phyloP scores from a whole-genome alignment of 2,113 vertebrate species.

The Callipepla squamata region DNA sequence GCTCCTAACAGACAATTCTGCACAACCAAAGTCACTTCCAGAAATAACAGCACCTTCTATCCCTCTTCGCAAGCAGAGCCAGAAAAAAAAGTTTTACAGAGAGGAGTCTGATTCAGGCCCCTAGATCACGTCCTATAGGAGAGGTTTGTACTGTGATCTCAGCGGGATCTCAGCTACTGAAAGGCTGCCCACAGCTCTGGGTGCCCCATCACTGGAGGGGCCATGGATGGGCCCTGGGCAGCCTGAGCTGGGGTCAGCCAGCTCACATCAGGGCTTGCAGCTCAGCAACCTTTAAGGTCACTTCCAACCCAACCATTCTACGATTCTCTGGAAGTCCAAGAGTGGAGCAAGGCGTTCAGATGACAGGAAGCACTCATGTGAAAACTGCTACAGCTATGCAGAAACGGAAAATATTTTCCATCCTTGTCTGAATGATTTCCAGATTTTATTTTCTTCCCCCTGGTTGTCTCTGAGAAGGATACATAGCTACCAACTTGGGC shows the following conservation, averaged over 20 bases:
- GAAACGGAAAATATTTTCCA: slow-evolving; percentile 50
- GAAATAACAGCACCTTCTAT: slow-evolving; percentile 42
- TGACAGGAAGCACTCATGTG: slow-evolving; percentile 26
- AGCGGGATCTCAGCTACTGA: background rate
- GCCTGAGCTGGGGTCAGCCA: too few relatives aligned
- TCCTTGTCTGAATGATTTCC: slow-evolving; percentile 10
- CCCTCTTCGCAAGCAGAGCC: background rate
- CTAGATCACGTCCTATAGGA: background rate
- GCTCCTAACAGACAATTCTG: background rate
- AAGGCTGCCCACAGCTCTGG: too few relatives aligned
- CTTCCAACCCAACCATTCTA: too few relatives aligned
- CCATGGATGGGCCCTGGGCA: too few relatives aligned
- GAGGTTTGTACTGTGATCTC: background rate
- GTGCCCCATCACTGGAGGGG: too few relatives aligned
- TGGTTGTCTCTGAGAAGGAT: background rate
- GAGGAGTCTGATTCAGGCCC: background rate
- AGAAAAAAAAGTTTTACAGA: background rate
- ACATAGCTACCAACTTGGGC: background rate
- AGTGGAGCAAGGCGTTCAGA: background rate
- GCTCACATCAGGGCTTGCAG: too few relatives aligned
- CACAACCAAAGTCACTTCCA: background rate
- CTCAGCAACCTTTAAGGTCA: too few relatives aligned
- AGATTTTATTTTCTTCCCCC: slow-evolving; percentile 23
- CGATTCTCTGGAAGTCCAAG: background rate
- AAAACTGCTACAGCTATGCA: slow-evolving; percentile 8